Conservation (phyloP, 2,888 invertebrate genomes). For the Pterostichus niger region DNA sequence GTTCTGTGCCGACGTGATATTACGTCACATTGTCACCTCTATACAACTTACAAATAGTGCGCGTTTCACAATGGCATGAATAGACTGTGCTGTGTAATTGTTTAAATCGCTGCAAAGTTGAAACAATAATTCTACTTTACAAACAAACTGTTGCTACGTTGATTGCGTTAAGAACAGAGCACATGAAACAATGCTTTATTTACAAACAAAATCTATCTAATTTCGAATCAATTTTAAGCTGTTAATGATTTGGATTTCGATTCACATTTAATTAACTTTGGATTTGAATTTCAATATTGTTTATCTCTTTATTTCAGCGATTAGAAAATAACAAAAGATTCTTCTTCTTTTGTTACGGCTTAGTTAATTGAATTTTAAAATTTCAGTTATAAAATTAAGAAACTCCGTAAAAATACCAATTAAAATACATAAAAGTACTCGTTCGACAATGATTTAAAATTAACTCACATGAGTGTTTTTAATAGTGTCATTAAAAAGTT, state of each 20-base stretch:
- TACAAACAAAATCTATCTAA: constrained; percentile 24
- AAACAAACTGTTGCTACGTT: constrained; percentile 24
- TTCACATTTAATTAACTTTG: constrained; percentile 17
- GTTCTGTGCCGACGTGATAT: constrained; percentile 5
- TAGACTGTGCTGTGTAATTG: constrained; percentile 25
- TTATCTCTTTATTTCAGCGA: neutral
- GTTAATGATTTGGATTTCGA: neutral
- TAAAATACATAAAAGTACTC: neutral
- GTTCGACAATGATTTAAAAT: constrained; percentile 9
- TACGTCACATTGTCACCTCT: constrained; percentile 26
- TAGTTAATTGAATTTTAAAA: neutral
- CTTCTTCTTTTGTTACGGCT: neutral
- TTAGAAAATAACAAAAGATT: neutral
- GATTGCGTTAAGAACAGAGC: constrained; percentile 5
- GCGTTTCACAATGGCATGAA: constrained; percentile 22
- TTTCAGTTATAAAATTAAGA: neutral
- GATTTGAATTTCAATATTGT: constrained; percentile 15
- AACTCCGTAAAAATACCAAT: neutral
- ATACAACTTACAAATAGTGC: constrained; percentile 33
- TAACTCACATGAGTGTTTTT: constrained; percentile 22
- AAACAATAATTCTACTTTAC: constrained; percentile 34
- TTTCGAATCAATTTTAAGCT: constrained; percentile 14
- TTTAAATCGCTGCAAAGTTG: constrained; percentile 27
- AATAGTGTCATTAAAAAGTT: constrained; percentile 32
- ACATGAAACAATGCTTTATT: constrained; percentile 3